Evolutionary conservation across 2,888 invertebrate species (phyloP).

Genomic region (Eugnorisma glareosa): DNA sequence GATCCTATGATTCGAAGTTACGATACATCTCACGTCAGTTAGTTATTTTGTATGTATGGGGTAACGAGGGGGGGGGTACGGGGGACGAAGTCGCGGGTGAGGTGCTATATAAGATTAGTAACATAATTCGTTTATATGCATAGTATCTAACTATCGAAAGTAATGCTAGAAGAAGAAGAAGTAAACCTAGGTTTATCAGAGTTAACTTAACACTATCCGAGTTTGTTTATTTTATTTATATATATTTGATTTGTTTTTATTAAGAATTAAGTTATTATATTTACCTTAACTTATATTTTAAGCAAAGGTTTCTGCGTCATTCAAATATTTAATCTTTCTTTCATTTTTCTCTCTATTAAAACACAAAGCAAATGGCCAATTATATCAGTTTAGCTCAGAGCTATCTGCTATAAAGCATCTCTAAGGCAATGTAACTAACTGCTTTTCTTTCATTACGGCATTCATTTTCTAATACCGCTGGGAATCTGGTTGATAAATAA

Average conservation of each 20-base stretch:
- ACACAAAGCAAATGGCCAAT: conserved; percentile 20
- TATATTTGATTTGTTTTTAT: too few relatives aligned
- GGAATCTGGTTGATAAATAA: conserved; percentile 62
- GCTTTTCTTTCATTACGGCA: conserved; percentile 60
- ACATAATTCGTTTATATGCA: background rate
- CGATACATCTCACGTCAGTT: too few relatives aligned
- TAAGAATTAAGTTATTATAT: background rate
- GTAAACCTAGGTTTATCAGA: too few relatives aligned
- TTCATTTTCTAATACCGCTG: conserved; percentile 59
- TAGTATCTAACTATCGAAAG: background rate
- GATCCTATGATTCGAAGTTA: background rate
- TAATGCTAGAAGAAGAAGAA: background rate
- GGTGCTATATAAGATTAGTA: too few relatives aligned
- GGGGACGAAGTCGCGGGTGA: too few relatives aligned
- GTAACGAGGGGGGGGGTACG: too few relatives aligned
- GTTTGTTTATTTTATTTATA: too few relatives aligned
- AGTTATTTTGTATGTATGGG: too few relatives aligned
- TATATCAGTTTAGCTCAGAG: conserved; percentile 19
- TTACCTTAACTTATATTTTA: background rate
- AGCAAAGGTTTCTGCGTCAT: background rate
- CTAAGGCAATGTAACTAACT: conserved; percentile 52
- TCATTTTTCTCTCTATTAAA: background rate
- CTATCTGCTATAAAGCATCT: conserved; percentile 29
- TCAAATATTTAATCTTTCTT: background rate
- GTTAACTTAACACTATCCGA: too few relatives aligned